A percentile compares a stretch with the other conserved stretches of the same genome.
These are phyloP conservation scores for Drosophila melanica DNA, from an alignment of 1,140 invertebrate species.

Conservation along the genomic window DNA sequence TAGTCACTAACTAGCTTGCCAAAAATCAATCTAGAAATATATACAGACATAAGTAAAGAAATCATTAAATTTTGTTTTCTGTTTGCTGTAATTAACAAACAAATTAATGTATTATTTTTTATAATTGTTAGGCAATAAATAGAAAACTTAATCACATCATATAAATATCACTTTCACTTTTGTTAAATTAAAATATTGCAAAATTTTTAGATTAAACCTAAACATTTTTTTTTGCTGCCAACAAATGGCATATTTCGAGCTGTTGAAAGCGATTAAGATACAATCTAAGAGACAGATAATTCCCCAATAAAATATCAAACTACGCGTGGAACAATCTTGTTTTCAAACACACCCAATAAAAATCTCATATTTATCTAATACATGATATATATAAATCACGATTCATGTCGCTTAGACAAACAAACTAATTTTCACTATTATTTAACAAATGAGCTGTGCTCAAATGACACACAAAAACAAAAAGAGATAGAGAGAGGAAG, in stretches of 20 bases:
- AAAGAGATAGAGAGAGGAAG: background rate
- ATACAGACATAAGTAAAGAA: too few species aligned
- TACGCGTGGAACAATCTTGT: constrained; percentile 28
- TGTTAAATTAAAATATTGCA: background rate
- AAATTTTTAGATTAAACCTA: constrained; percentile 3
- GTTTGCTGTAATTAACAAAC: too few species aligned
- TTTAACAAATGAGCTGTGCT: constrained; percentile 63
- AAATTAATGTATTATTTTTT: too few species aligned
- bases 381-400: constrained; percentile 60
- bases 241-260: constrained; percentile 8
- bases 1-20: too few species aligned
- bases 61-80: too few species aligned
- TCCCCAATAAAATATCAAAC: constrained; percentile 16
- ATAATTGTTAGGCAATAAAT: background rate
- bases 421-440: constrained; percentile 75
- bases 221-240: background rate
- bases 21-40: too few species aligned
- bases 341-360: constrained; percentile 23
- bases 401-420: constrained; percentile 59
- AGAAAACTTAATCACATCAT: background rate
- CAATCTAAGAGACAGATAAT: constrained; percentile 6
- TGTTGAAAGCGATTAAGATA: constrained; percentile 20
- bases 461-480: constrained; percentile 25
- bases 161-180: constrained; percentile 16
- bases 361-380: constrained; percentile 33